Conservation (phyloP, 2,888 invertebrate species). For the Tachina fera region DNA sequence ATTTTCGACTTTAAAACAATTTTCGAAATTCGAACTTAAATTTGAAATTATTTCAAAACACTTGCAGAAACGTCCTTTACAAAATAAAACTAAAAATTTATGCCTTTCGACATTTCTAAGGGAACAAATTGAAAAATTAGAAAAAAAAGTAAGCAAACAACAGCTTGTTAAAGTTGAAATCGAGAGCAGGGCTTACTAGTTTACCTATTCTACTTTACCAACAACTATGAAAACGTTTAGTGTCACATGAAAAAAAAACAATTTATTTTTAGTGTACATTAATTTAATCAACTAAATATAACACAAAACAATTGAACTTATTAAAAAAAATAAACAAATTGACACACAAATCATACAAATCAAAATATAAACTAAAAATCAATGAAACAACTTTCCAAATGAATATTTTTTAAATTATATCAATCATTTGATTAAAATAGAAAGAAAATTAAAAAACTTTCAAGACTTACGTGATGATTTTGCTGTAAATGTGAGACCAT, state of each 20-base stretch:
- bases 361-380: background rate
- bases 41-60: too few species aligned
- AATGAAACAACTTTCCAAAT: background rate
- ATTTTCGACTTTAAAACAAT: too few species aligned
- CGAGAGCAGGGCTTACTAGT: background rate
- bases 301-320: constrained; percentile 9
- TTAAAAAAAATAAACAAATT: background rate
- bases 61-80: too few species aligned
- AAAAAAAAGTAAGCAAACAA: too few species aligned
- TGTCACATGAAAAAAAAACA: background rate
- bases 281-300: background rate
- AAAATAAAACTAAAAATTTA: too few species aligned
- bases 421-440: background rate
- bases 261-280: background rate
- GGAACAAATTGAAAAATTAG: too few species aligned
- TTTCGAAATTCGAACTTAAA: too few species aligned
- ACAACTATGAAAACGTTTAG: constrained; percentile 40
- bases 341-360: background rate
- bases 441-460: constrained; percentile 59
- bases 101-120: too few species aligned
- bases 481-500: constrained; percentile 95
- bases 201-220: background rate
- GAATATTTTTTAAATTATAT: background rate
- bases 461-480: constrained; percentile 92
- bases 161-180: background rate